A percentile compares a stretch with the other conserved stretches of the same genome.
Conservation (phyloP, 2,888 invertebrate species). For the Lithophane socia region DNA sequence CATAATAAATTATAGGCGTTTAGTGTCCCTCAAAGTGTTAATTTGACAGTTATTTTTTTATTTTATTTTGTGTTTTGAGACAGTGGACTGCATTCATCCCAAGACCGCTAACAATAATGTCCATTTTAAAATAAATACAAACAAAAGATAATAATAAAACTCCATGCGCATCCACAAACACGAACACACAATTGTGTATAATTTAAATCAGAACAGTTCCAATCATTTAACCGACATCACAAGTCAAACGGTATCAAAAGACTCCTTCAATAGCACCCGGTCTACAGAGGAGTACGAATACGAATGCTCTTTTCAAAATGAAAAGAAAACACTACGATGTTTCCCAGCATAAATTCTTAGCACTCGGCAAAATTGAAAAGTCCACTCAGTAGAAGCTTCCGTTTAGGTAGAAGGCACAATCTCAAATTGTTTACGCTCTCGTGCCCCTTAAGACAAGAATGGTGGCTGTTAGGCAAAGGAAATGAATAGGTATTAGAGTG, state of each 20-base stretch:
- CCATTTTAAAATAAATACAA: not conserved
- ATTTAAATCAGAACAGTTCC: constrained; percentile 46
- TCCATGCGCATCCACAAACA: not conserved
- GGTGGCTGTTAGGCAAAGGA: constrained; percentile 68
- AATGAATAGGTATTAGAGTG: constrained; percentile 66
- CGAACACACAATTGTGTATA: not conserved
- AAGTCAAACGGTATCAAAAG: constrained; percentile 65
- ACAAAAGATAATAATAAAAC: not conserved
- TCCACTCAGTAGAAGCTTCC: constrained; percentile 83
- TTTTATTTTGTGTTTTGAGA: too few relatives aligned
- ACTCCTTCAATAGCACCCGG: constrained; percentile 63
- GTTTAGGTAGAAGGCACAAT: constrained; percentile 82
- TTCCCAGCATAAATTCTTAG: constrained; percentile 82
- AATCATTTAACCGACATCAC: constrained; percentile 59
- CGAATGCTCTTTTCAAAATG: constrained; percentile 85
- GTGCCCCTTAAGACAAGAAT: constrained; percentile 79
- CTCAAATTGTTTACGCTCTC: constrained; percentile 84
- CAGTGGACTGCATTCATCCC: not conserved
- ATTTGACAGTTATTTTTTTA: too few relatives aligned
- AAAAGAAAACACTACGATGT: constrained; percentile 84
- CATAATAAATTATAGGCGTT: too few relatives aligned
- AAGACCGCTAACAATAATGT: too few relatives aligned
- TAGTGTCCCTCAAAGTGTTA: too few relatives aligned
- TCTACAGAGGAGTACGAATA: constrained; percentile 63
- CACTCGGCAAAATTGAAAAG: constrained; percentile 89